These are phyloP conservation scores for Euthynnus affinis DNA, from an alignment of 2,797 vertebrate genomes.

Conservation along the genomic window DNA sequence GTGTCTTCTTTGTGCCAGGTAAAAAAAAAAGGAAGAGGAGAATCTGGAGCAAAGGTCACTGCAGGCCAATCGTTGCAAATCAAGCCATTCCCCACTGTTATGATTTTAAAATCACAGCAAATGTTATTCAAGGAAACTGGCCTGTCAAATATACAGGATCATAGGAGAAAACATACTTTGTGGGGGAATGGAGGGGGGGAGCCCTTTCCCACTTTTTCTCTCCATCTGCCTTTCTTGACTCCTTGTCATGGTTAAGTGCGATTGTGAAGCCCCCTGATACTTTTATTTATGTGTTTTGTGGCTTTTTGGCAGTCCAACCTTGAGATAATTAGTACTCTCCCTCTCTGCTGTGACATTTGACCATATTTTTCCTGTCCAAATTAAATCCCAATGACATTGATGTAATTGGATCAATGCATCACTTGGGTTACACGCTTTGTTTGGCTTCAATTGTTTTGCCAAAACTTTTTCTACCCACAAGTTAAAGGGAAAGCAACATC, in stretches of 20 bases:
- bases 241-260: not conserved
- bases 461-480: not conserved
- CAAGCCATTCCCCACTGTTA: not conserved
- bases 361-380: constrained; percentile 4
- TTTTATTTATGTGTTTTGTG: not conserved
- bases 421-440: not conserved
- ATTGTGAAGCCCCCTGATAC: not conserved
- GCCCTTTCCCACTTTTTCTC: not conserved
- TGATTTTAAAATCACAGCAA: not conserved
- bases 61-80: constrained; percentile 23
- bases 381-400: not conserved
- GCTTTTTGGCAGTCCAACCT: not conserved
- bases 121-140: not conserved
- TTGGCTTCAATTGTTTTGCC: constrained; percentile 20
- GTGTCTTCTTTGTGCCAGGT: constrained; percentile 63
- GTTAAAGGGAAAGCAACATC: not conserved
- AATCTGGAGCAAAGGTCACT: constrained; percentile 66
- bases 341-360: not conserved
- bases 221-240: not conserved
- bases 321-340: not conserved
- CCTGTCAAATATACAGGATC: not conserved
- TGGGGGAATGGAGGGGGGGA: not conserved
- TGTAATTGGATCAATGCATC: not conserved
- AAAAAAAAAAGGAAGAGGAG: constrained; percentile 17
- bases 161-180: not conserved